Evolutionary conservation across 2,888 invertebrate species (phyloP).

Genomic region (Cosmia trapezina): DNA sequence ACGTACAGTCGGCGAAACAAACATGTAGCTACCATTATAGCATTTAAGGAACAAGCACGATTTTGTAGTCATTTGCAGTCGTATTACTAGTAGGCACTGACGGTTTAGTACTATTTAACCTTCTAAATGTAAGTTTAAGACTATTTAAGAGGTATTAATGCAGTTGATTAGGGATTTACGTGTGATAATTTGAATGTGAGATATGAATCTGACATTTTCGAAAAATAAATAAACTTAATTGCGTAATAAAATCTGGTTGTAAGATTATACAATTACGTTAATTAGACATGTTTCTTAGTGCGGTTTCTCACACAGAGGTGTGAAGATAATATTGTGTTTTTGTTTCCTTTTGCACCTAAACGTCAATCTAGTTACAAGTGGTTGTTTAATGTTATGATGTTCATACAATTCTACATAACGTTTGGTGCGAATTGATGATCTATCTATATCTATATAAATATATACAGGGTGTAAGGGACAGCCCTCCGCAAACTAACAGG

Average conservation of each 20-base stretch:
- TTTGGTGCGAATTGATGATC: slow-evolving; percentile 16
- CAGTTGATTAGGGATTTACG: slow-evolving; percentile 25
- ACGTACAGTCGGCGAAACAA: slow-evolving; percentile 34
- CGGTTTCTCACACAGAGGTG: background rate
- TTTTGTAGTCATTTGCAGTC: slow-evolving; percentile 15
- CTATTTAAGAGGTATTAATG: slow-evolving; percentile 2
- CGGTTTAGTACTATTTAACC: slow-evolving; percentile 2
- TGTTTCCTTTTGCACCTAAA: background rate
- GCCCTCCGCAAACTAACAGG: too few species aligned
- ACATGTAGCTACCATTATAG: slow-evolving; percentile 43
- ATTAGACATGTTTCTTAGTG: slow-evolving; percentile 8
- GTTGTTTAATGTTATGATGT: background rate
- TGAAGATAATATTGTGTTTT: background rate
- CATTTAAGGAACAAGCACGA: slow-evolving; percentile 48
- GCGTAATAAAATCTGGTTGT: slow-evolving; percentile 25
- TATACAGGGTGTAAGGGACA: too few species aligned
- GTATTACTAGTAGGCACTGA: background rate
- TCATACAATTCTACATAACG: background rate
- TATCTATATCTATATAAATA: too few species aligned
- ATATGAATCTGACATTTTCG: slow-evolving; percentile 26
- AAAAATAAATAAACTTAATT: slow-evolving; percentile 36
- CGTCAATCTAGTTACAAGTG: background rate
- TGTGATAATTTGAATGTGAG: slow-evolving; percentile 31
- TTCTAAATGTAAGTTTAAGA: slow-evolving; percentile 12
- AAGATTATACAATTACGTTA: slow-evolving; percentile 20